Base-by-base conservation (phyloP, 2,888 invertebrate species). In the Lasioglossum zephyrum region DNA sequence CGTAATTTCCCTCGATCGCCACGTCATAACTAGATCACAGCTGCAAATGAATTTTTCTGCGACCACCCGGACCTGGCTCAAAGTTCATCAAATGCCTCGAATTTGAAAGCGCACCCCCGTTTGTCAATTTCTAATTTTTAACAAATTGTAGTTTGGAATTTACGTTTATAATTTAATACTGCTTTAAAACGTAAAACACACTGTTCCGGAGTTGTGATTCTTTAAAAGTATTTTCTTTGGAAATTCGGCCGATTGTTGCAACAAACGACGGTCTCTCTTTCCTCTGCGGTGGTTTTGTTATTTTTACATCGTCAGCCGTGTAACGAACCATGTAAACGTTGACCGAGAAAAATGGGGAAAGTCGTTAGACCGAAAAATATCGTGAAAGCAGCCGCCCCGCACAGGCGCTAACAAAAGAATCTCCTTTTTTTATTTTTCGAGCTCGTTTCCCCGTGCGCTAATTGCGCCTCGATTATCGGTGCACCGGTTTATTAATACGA, bases 361-460 rank as follows among this genome's bases (percentile, higher is more conserved):
- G 73, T 77, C 73, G 84, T 84, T 82, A 87, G 87, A 90, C 84
- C 79, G 86, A 69, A 53, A 83, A 66, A 73, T 57, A 73, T 49
- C 57, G 73, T 18, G 73, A 84, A 84, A 84, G 73, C 79, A 36
- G 36, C 66, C 31, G 18, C 8, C 31, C 66, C 66, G 44, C 79
- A n/a, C 26, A 41, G 73, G 22, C 69, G 31, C 26, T 70, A 41
- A 39, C 73, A 74, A 75, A 77, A 70, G 73, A 73, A 66, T 69
- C 69, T 11, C 31, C 22, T 60, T 69, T 39, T 39, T 36, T 36
- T 36, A 18, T 66, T 31, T 36, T 66, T 66, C 36, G 31, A 36
- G 39, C 18, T 73, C 49, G 73, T 74, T 82, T 41, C 39, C 13
- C 18, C 11, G 31, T 6, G 39, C 16, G 60, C 60, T 79, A 79